Evolutionary conservation across 1,140 invertebrate species (phyloP).

Genomic region (Chionoecetes opilio): DNA sequence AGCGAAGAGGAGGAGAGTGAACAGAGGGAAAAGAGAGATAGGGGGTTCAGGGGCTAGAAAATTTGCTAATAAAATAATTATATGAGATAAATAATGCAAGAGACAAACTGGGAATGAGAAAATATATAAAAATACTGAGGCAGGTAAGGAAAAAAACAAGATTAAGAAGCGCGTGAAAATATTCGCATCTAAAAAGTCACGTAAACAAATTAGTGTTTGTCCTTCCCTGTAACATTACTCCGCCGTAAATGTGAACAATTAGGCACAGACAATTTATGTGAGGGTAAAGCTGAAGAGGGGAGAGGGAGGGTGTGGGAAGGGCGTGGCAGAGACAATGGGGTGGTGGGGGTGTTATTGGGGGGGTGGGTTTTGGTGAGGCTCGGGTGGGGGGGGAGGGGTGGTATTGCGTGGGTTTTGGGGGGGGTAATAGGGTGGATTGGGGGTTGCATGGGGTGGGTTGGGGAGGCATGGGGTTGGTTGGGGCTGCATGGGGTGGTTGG

Average conservation of each 20-base stretch:
- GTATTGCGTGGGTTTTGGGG: no score
- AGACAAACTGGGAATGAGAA: neutral
- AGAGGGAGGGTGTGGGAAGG: neutral
- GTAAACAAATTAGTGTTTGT: constrained; percentile 9
- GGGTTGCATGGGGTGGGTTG: no score
- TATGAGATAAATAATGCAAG: neutral
- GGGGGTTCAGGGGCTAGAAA: neutral
- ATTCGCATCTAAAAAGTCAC: neutral
- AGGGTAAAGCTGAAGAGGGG: neutral
- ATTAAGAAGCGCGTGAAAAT: neutral
- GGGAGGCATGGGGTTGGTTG: no score
- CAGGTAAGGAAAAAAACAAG: neutral
- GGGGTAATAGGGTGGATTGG: no score
- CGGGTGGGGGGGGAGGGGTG: no score
- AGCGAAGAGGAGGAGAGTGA: no score
- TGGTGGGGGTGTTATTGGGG: no score
- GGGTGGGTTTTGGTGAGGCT: no score
- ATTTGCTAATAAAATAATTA: neutral
- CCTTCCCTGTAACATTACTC: neutral
- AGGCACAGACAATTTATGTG: neutral
- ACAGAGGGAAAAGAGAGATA: neutral
- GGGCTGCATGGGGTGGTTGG: no score
- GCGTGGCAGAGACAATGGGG: no score
- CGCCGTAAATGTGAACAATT: constrained; percentile 6
- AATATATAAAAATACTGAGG: neutral